Evolutionary conservation across 2,113 vertebrate species (phyloP).

Genomic region (Phylloscopus trochiloides): DNA sequence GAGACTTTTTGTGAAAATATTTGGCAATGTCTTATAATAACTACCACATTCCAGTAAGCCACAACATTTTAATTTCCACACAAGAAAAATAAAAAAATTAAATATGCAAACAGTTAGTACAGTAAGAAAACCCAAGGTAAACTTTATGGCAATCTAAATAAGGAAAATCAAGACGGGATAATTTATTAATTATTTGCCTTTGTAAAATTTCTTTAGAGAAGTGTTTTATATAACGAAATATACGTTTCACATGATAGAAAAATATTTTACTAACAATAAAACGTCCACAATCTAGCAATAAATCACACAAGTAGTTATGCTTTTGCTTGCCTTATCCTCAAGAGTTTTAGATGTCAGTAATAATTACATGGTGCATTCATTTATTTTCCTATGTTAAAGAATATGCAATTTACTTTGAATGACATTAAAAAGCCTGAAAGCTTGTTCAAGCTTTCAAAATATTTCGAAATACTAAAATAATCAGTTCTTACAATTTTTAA

Average conservation of each 20-base stretch:
- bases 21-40: neutral
- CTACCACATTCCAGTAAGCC: neutral
- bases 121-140: neutral
- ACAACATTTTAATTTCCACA: neutral
- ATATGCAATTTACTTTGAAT: neutral
- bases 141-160: neutral
- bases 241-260: neutral
- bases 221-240: neutral
- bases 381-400: neutral
- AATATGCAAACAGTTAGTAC: neutral
- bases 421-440: neutral
- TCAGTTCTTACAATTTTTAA: neutral
- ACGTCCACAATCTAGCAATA: neutral
- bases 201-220: neutral
- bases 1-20: neutral
- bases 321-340: neutral
- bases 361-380: neutral
- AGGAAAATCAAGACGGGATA: neutral
- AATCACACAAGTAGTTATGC: neutral
- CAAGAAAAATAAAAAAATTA: neutral
- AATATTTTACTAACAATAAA: neutral
- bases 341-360: neutral
- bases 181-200: neutral
- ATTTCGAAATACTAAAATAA: slow-evolving; percentile 5
- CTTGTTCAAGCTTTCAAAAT: slow-evolving; percentile 32